Base-by-base conservation (phyloP, 2,113 vertebrate species). In the Rhegmatorhina hoffmannsi region DNA sequence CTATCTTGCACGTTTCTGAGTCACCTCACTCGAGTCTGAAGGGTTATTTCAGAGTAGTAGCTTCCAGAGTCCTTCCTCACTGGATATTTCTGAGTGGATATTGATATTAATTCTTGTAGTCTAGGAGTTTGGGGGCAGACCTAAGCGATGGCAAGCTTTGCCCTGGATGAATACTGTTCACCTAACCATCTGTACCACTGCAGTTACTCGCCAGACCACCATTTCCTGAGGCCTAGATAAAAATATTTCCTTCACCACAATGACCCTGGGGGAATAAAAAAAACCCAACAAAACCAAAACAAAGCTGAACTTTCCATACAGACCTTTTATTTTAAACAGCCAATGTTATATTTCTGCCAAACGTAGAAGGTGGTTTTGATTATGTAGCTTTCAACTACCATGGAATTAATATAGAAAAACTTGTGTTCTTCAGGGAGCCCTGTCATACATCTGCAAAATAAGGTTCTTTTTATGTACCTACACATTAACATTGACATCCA, bases 201-300 rank as follows among this genome's bases (percentile, higher is more conserved):
- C 95, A 96, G 96, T 97, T 40, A 53, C 87, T 38, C 66, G 96
- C 95, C 97, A 98, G 97, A 98, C 97, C 96, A 52, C 96, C 1
- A 13, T 97, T 98, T 98, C 97, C 98, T 97, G 95, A 98, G 96
- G 96, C 94, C 96, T 95, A 93, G 81, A 87, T 92, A 94, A 98
- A 98, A 98, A 98, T 97, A 98, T 98, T 98, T 98, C 96, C 97
- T 97, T 92, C 93, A 95, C 96, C 96, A 96, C 88, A 96, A 88
- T 94, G 96, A 96, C 96, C 96, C 95, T 95, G 94, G 84, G 97
- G 95, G 96, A 97, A 96, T 87, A 95, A 94, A 97, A 96, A 94
- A 97, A 96, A 84, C 53, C 3, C 4, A 43, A 43, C 23, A 55
- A 76, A 17, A 31, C 18, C 87, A 96, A 97, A 94, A 89, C 82